phyloP scores from a whole-genome alignment of 1,140 invertebrate genomes.

The Goniozus legneri region DNA sequence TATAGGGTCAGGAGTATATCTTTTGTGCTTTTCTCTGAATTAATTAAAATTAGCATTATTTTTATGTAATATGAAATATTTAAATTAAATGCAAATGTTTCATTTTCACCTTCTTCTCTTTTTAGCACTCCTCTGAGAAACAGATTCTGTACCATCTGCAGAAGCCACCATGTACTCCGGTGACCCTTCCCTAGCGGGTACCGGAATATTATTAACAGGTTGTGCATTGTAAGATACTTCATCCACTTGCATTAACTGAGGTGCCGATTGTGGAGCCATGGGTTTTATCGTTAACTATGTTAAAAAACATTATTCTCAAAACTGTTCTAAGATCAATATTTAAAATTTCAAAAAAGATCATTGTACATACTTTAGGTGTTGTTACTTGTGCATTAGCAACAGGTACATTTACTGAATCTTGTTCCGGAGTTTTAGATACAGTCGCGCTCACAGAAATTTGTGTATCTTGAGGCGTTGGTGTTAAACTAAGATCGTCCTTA shows the following conservation, averaged over 20 bases:
- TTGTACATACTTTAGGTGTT: constrained; percentile 41
- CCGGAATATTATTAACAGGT: constrained; percentile 31
- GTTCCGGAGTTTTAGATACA: constrained; percentile 35
- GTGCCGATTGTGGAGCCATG: constrained; percentile 36
- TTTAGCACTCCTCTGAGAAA: constrained; percentile 45
- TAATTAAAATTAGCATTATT: constrained; percentile 1
- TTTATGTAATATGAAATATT: neutral
- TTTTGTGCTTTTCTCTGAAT: constrained; percentile 49
- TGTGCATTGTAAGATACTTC: constrained; percentile 33
- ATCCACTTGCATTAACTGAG: constrained; percentile 30
- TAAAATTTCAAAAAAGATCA: neutral
- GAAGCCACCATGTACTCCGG: constrained; percentile 51
- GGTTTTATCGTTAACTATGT: constrained; percentile 48
- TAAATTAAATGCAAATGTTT: too few relatives aligned
- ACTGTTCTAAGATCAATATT: constrained; percentile 7
- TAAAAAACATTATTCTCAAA: constrained; percentile 4
- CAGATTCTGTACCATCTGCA: constrained; percentile 40
- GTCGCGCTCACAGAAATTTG: constrained; percentile 39
- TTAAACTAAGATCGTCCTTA: constrained; percentile 57
- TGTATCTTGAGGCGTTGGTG: constrained; percentile 32
- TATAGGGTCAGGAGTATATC: constrained; percentile 51
- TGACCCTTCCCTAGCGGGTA: constrained; percentile 43
- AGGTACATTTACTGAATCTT: constrained; percentile 23
- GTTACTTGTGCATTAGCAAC: constrained; percentile 27
- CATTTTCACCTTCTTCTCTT: constrained; percentile 40